A percentile compares a stretch with the other conserved stretches of the same genome.
Conservation (phyloP, 2,113 vertebrate genomes). For the Oreochromis niloticus region DNA sequence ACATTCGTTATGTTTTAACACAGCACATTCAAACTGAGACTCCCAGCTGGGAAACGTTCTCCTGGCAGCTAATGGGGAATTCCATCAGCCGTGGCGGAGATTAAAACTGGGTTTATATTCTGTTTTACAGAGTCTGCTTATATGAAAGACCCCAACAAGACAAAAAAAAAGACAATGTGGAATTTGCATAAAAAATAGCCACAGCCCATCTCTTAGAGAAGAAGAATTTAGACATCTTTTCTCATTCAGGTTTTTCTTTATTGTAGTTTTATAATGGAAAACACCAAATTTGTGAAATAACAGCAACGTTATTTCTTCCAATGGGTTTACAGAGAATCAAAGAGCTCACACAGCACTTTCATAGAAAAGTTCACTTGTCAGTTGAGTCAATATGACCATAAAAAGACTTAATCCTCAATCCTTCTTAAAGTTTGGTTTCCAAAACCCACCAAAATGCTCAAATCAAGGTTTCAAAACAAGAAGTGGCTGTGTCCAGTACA, state of each 20-base stretch:
- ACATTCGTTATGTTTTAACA: constrained; percentile 58
- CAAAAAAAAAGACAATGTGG: background rate
- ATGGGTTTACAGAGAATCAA: background rate
- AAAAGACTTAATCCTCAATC: constrained; percentile 10
- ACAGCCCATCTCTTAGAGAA: background rate
- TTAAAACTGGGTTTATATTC: constrained; percentile 24
- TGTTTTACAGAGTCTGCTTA: background rate
- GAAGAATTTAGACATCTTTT: background rate
- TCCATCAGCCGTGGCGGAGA: constrained; percentile 47
- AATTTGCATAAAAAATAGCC: background rate
- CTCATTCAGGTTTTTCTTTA: background rate
- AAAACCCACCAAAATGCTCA: background rate
- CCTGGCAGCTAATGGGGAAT: constrained; percentile 39
- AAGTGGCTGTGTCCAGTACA: background rate
- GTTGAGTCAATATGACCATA: constrained; percentile 77
- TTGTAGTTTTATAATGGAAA: background rate
- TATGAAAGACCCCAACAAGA: background rate
- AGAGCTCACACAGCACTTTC: constrained; percentile 44
- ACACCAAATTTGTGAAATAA: background rate
- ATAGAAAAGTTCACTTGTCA: constrained; percentile 56
- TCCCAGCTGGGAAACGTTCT: constrained; percentile 47
- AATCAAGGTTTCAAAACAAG: background rate
- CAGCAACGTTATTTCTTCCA: accelerated
- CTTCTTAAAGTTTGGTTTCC: background rate
- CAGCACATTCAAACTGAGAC: constrained; percentile 43